Percentiles rank a stretch among this genome's conserved stretches.
Conservation (phyloP, 2,888 invertebrate species). For the Lypha dubia region DNA sequence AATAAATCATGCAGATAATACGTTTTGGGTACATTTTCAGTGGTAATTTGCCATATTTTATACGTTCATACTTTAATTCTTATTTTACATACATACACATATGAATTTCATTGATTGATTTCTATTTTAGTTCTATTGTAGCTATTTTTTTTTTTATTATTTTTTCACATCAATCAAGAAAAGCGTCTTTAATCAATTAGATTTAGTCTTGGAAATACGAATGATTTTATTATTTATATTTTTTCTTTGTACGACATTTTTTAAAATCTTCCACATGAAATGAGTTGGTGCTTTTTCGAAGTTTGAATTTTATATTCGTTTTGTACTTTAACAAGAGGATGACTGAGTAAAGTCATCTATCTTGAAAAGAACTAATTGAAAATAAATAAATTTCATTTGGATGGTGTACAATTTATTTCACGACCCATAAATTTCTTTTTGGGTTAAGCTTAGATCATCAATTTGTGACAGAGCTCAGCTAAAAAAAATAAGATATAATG, state of each 20-base stretch:
- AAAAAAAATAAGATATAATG: too few species aligned
- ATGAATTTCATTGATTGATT: background rate
- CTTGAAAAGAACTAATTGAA: background rate
- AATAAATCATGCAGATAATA: too few species aligned
- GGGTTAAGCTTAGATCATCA: too few species aligned
- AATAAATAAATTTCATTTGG: background rate
- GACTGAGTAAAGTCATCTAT: background rate
- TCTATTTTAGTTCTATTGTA: background rate
- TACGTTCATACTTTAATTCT: background rate
- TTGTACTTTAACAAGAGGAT: background rate
- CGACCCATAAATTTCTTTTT: background rate
- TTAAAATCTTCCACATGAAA: background rate
- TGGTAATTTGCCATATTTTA: too few species aligned
- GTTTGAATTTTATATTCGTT: background rate
- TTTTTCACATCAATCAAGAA: constrained; percentile 62
- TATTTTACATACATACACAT: too few species aligned
- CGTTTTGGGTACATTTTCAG: too few species aligned
- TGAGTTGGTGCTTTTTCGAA: background rate
- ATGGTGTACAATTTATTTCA: background rate
- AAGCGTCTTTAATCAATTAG: constrained; percentile 58
- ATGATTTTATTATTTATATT: constrained; percentile 23
- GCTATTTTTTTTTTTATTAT: constrained; percentile 3
- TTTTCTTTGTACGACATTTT: background rate
- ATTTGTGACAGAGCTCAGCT: too few species aligned
- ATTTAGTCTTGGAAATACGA: constrained; percentile 67